Conservation (phyloP, 35 echinoderm and acorn worm species). For the Ptychodera flava region DNA sequence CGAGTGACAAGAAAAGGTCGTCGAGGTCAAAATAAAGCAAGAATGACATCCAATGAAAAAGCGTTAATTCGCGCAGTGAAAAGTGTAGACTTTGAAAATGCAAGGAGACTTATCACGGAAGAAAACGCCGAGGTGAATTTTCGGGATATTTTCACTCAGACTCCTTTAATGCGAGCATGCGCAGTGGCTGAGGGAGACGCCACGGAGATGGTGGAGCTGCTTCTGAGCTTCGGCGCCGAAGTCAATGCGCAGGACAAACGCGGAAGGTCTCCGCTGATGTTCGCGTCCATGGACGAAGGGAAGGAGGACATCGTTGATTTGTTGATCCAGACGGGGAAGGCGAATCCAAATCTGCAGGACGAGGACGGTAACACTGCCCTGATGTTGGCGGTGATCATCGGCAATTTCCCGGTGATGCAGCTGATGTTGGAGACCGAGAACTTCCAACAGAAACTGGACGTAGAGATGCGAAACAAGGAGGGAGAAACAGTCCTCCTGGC, state of each 20-base stretch:
- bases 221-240: conserved; percentile 63
- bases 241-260: conserved; percentile 61
- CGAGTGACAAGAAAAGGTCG: no score
- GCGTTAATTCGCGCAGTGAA: conserved; percentile 49
- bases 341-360: conserved; percentile 66
- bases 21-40: no score
- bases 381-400: conserved; percentile 64
- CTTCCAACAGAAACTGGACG: neutral
- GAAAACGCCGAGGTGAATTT: conserved; percentile 67
- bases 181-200: conserved; percentile 20
- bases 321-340: conserved; percentile 26
- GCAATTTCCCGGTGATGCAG: conserved; percentile 53
- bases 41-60: conserved; percentile 56
- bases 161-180: conserved; percentile 53
- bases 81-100: conserved; percentile 46
- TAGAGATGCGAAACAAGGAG: neutral
- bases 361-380: conserved; percentile 73
- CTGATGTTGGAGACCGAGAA: conserved; percentile 14
- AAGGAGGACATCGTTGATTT: conserved; percentile 54
- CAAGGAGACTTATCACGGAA: conserved; percentile 36
- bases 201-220: conserved; percentile 36
- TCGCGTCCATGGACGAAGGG: conserved; percentile 43
- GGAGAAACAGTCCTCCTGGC: neutral
- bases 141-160: conserved; percentile 56
- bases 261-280: conserved; percentile 72